A percentile compares a stretch with the other conserved stretches of the same genome.
Conservation (phyloP, 64 coral and sea anemone species). For the Cladopsammia gracilis region DNA sequence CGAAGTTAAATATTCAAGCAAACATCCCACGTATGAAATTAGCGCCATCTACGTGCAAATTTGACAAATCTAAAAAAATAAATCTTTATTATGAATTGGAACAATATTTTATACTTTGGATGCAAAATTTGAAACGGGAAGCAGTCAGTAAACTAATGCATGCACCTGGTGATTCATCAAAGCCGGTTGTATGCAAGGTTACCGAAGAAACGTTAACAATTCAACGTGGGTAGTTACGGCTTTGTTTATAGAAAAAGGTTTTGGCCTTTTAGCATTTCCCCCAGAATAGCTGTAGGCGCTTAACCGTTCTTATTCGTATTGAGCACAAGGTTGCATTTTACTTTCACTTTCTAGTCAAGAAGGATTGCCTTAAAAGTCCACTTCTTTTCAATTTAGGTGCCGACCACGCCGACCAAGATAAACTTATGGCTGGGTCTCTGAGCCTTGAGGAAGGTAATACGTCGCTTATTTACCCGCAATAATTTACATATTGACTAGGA, state of each 20-base stretch:
- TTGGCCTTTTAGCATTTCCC: neutral
- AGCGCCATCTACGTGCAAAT: neutral
- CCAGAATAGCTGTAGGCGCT: neutral
- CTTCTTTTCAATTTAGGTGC: slow-evolving; percentile 2
- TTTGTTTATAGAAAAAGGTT: neutral
- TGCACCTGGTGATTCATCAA: neutral
- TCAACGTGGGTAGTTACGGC: neutral
- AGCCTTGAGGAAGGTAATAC: slow-evolving; percentile 40
- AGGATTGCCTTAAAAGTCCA: neutral
- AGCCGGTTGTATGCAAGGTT: neutral
- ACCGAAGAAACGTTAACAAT: neutral
- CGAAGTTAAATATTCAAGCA: neutral
- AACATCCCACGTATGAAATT: slow-evolving; percentile 5
- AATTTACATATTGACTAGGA: slow-evolving; percentile 24
- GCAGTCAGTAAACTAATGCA: neutral
- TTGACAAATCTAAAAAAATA: slow-evolving; percentile 3
- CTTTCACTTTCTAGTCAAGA: slow-evolving; percentile 38
- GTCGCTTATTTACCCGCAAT: neutral
- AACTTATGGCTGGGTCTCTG: slow-evolving; percentile 20
- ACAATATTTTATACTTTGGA: too few species aligned
- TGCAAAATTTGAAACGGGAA: too few species aligned
- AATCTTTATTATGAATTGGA: neutral
- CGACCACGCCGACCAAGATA: slow-evolving; percentile 42
- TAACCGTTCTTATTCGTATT: neutral
- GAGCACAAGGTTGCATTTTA: neutral